These are phyloP conservation scores for Rhinoraja longicauda DNA, from an alignment of 2,797 vertebrate genomes.

Conservation along the genomic window DNA sequence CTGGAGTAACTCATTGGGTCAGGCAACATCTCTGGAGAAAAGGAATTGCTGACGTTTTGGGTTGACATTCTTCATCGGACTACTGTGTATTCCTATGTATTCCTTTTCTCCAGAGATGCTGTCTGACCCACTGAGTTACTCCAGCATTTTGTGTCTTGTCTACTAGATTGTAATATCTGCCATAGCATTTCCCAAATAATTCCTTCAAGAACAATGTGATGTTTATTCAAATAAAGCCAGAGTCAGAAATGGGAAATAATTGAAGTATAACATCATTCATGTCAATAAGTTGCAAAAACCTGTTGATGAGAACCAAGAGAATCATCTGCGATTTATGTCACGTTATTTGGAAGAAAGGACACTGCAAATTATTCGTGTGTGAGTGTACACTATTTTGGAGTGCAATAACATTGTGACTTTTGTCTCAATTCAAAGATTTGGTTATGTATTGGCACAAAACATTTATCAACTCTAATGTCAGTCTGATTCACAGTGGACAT, in stretches of 20 bases:
- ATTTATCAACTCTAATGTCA: not conserved
- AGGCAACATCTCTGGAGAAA: too few species aligned
- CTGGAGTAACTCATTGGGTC: too few species aligned
- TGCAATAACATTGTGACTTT: not conserved
- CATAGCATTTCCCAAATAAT: not conserved
- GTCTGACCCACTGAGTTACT: too few species aligned
- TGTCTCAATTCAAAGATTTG: not conserved
- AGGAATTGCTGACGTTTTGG: too few species aligned
- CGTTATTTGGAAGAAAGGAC: not conserved
- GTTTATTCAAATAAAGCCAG: not conserved
- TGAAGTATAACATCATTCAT: too few species aligned
- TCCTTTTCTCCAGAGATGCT: too few species aligned
- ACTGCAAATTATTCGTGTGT: not conserved
- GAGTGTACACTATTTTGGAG: not conserved
- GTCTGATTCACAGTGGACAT: not conserved
- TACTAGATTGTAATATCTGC: not conserved
- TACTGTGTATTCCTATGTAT: too few species aligned
- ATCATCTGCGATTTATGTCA: not conserved
- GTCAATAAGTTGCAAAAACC: not conserved
- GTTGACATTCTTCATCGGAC: too few species aligned
- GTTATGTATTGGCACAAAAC: not conserved
- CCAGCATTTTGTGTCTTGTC: too few species aligned
- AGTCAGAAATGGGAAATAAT: slow-evolving; percentile 7
- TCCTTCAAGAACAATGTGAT: not conserved
- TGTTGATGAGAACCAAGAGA: too few species aligned